These are phyloP conservation scores for Macrosteles quadrilineatus DNA, from an alignment of 1,140 invertebrate species.

Conservation along the genomic window DNA sequence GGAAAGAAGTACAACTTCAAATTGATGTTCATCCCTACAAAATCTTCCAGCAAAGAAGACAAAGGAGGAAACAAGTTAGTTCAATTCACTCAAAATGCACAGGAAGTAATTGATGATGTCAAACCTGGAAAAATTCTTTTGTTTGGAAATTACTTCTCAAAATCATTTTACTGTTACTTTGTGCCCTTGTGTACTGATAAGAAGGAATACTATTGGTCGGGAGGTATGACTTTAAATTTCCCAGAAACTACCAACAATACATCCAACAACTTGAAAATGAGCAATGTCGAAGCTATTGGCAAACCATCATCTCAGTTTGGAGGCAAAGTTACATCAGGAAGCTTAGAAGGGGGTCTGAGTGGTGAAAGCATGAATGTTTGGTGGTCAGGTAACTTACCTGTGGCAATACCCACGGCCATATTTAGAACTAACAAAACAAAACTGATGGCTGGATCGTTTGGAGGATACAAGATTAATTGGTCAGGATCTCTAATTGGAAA, in stretches of 20 bases:
- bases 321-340: constrained; percentile 34
- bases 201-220: constrained; percentile 24
- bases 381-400: constrained; percentile 34
- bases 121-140: constrained; percentile 31
- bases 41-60: neutral
- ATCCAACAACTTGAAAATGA: neutral
- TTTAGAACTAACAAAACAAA: constrained; percentile 26
- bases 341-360: constrained; percentile 13
- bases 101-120: constrained; percentile 2
- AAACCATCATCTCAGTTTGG: constrained; percentile 5
- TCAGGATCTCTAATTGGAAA: constrained; percentile 29
- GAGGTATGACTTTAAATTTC: neutral
- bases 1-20: constrained; percentile 20
- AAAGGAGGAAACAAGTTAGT: neutral
- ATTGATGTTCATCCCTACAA: neutral
- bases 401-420: constrained; percentile 20
- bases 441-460: neutral
- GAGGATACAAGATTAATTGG: constrained; percentile 30
- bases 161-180: constrained; percentile 35
- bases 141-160: constrained; percentile 31
- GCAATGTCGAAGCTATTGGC: neutral
- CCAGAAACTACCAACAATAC: neutral
- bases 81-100: neutral
- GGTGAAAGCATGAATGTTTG: constrained; percentile 15
- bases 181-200: constrained; percentile 27